Conservation (phyloP, 2,888 invertebrate species). For the Peribatodes rhomboidaria region DNA sequence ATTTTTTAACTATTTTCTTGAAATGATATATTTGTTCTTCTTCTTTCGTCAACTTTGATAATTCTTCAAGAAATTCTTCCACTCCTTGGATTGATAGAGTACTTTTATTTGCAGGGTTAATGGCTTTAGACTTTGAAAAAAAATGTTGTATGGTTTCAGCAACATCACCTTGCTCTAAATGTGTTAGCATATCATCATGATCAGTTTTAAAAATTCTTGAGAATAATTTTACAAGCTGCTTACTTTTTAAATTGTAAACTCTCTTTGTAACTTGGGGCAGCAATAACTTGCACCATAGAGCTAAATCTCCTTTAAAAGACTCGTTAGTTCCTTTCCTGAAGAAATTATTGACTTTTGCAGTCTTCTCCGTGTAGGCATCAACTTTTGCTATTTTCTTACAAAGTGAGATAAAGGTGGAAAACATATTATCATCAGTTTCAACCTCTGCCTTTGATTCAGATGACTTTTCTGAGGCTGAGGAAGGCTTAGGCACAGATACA, state of each 20-base stretch:
- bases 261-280: constrained; percentile 94
- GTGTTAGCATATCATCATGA: constrained; percentile 93
- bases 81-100: constrained; percentile 91
- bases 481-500: constrained; percentile 53
- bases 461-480: constrained; percentile 32
- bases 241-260: constrained; percentile 96
- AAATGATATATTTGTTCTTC: constrained; percentile 94
- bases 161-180: constrained; percentile 96
- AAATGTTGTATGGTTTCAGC: constrained; percentile 94
- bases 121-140: constrained; percentile 88
- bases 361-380: constrained; percentile 94
- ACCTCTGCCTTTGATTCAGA: constrained; percentile 42
- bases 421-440: constrained; percentile 88
- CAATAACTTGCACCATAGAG: constrained; percentile 93
- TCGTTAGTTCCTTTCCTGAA: constrained; percentile 88
- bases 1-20: constrained; percentile 90
- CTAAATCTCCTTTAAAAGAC: constrained; percentile 91
- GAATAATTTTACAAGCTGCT: constrained; percentile 95
- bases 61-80: constrained; percentile 90
- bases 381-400: constrained; percentile 92
- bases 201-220: constrained; percentile 91
- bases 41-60: constrained; percentile 93
- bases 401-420: constrained; percentile 91
- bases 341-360: constrained; percentile 89
- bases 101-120: constrained; percentile 89